Base-by-base conservation (phyloP, 2,888 invertebrate species). In the Xestia xanthographa region DNA sequence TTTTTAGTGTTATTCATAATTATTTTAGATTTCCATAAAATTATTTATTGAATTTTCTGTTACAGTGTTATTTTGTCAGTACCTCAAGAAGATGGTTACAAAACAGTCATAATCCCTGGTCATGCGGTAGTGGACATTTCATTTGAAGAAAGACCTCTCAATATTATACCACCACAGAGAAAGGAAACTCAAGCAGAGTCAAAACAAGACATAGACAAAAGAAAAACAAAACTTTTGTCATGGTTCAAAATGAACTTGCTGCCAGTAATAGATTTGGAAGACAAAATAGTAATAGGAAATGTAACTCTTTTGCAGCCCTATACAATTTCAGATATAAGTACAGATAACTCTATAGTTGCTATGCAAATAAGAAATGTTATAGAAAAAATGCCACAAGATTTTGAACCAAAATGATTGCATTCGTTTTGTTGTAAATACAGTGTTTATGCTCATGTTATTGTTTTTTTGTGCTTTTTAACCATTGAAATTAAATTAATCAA, bases 191-290 rank as follows among this genome's bases (percentile, higher is more conserved):
- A 60, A 38, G 53, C 58, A n/a, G 65, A 86, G 17, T 66, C 87
- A 66, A 70, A 79, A 26, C 85, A 90, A 72, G 91, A 92, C 45
- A 85, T 91, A 45, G 56, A 80, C 56, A 77, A 79, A 41, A 92
- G 90, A 73, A 95, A 94, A 88, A 80, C 43, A 0, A 93, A 90
- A 87, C 65, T 95, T 14, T 87, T 94, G 53, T 88, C 90, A 34
- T 96, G 96, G 96, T 91, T 96, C 4, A 92, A 93, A 87, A 88
- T 86, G 45, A 95, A 96, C 82, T 86, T 94, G 66, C 79, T 96
- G 65, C 92, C 94, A 56, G 93, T 94, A 0, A 85, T 88, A 14
- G 95, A 94, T 84, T 89, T 86, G 26, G 92, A 90, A 53, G 92
- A 93, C 58, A 94, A 91, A 84, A 93, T 96, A 79, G 78, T 92